Base-by-base conservation (phyloP, 1,140 invertebrate genomes). In the Marisa cornuarietis region DNA sequence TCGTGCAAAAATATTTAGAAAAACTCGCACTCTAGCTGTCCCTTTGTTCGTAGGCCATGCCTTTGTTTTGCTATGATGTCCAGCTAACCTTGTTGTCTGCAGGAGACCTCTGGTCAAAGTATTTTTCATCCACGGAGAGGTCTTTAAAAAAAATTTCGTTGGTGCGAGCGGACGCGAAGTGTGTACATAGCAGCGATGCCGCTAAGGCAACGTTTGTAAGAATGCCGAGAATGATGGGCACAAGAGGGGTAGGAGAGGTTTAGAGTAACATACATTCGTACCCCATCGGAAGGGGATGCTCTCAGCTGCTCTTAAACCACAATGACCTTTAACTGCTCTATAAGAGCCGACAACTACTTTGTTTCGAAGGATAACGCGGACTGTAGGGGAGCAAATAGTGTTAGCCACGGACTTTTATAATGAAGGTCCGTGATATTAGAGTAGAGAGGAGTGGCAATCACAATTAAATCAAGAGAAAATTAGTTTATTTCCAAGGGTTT, bases 1-100 rank as follows among this genome's bases (percentile, higher is more conserved):
- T 71, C 26, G 69, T 31, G 69, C 26, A 26, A 68, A 71, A 71
- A 71, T 71, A 71, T 71, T 71, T 71, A 49, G 69, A 42, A 71
- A 71, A 71, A 71, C 69, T 71, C 69, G n/a, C 69, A 49, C 69
- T 31, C n/a, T 26, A 69, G 16, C 66, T 69, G 3, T 14, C 66
- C 26, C 69, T 71, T 71, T 71, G 69, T 71, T 71, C n/a, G 69
- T 42, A 31, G 69, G 26, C 18, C 26, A 18, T 26, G 24, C n/a
- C 49, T 8, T n/a, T 71, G 69, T 71, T 71, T 8, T 42, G 2
- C 42, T 31, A 22, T 49, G 18, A 20, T 20, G 49, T 49, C 24
- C 26, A 42, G 18, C 26, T 49, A 31, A 8, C 31, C 69, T 24
- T 49, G 26, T 49, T 49, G 24, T 49, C 18, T 42, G 26, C 18